Percentiles rank a stretch among this genome's conserved stretches.
Conservation (phyloP, 2,797 vertebrate genomes). For the Halcyon badia region DNA sequence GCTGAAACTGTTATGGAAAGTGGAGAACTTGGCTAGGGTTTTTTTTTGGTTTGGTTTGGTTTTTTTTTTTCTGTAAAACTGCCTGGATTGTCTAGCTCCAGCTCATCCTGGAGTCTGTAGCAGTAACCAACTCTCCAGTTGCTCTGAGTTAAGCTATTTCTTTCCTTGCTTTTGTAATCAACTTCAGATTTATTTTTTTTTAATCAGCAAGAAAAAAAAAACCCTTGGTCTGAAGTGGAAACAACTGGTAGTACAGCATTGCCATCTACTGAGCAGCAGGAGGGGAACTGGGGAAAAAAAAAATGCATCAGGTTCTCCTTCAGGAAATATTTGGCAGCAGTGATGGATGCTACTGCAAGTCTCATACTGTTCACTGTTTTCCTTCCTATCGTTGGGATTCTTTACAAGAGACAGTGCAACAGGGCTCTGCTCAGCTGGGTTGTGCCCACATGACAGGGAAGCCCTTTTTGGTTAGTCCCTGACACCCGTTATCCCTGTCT, state of each 20-base stretch:
- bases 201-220: neutral
- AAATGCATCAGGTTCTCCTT: neutral
- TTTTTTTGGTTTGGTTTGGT: neutral
- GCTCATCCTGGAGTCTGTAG: neutral
- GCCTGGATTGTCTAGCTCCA: neutral
- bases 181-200: neutral
- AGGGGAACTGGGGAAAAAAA: neutral
- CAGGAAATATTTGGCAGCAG: neutral
- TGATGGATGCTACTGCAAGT: neutral
- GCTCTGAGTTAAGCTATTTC: neutral
- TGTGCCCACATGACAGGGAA: neutral
- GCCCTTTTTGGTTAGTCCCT: neutral
- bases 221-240: neutral
- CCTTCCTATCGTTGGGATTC: neutral
- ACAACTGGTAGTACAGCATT: neutral
- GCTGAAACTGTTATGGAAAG: neutral
- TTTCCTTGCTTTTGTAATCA: neutral
- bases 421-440: neutral
- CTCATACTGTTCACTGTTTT: neutral
- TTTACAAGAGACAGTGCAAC: neutral
- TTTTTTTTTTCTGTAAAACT: neutral
- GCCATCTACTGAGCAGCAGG: conserved; percentile 47
- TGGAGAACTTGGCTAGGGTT: neutral
- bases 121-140: neutral
- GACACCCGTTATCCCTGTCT: neutral